These are phyloP conservation scores for Eudasyphora cyanicolor DNA, from an alignment of 2,888 invertebrate genomes.

Conservation along the genomic window DNA sequence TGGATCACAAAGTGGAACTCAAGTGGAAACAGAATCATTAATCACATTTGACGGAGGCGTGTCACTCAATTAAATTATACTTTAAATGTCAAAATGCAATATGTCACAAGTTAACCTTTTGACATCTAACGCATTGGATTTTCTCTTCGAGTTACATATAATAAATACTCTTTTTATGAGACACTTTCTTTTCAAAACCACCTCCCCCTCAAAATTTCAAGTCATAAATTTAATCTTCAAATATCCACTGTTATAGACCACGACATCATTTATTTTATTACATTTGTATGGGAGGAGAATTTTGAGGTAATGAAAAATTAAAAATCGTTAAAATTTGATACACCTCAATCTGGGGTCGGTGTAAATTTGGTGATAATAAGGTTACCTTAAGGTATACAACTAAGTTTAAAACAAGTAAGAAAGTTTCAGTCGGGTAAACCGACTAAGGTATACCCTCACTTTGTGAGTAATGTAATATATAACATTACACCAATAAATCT, in stretches of 20 bases:
- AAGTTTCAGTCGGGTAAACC: too few species aligned
- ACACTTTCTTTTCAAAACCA: neutral
- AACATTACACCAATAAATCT: too few species aligned
- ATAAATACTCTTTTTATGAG: constrained; percentile 31
- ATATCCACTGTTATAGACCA: neutral
- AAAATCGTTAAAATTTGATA: neutral
- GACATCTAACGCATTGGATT: constrained; percentile 67
- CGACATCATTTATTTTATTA: constrained; percentile 1
- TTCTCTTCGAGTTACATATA: neutral
- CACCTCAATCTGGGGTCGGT: too few species aligned
- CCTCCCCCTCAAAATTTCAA: too few species aligned
- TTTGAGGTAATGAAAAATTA: neutral
- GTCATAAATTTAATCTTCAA: neutral
- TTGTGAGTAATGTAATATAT: too few species aligned
- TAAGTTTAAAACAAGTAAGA: too few species aligned
- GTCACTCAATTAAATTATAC: constrained; percentile 42
- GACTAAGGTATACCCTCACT: too few species aligned
- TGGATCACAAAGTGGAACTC: neutral
- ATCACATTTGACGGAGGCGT: constrained; percentile 27
- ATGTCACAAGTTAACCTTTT: constrained; percentile 76
- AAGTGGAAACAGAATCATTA: constrained; percentile 28
- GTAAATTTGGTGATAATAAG: too few species aligned
- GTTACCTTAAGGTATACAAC: too few species aligned
- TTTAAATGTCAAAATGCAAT: constrained; percentile 66
- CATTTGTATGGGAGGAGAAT: neutral